Evolutionary conservation across 2,888 invertebrate genomes (phyloP).

Genomic region (Aethes cnicana): DNA sequence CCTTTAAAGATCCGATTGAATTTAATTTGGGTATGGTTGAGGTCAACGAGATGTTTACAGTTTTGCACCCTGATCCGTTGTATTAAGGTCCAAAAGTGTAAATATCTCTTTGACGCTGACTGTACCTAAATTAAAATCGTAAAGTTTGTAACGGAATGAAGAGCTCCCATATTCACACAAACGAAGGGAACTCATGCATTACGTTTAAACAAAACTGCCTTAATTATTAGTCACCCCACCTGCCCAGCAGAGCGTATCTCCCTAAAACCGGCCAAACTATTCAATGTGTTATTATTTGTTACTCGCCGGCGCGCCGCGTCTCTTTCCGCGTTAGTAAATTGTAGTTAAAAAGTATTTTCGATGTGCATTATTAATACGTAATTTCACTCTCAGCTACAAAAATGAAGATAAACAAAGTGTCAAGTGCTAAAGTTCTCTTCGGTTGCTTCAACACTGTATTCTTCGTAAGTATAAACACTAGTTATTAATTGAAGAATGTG

Average conservation of each 20-base stretch:
- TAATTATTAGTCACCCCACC: constrained; percentile 83
- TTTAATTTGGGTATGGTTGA: too few species aligned
- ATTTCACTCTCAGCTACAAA: constrained; percentile 13
- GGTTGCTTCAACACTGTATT: constrained; percentile 86
- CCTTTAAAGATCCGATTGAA: too few species aligned
- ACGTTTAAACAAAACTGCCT: constrained; percentile 75
- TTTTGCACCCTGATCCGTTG: too few species aligned
- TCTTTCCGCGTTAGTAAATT: constrained; percentile 4
- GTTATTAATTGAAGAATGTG: too few species aligned
- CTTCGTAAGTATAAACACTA: constrained; percentile 84
- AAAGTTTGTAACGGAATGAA: constrained; percentile 5
- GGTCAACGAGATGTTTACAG: too few species aligned
- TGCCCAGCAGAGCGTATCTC: constrained; percentile 80
- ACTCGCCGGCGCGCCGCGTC: constrained; percentile 44
- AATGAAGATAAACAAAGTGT: constrained; percentile 68
- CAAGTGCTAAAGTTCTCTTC: constrained; percentile 85
- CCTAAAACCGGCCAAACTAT: constrained; percentile 78
- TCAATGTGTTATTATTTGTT: constrained; percentile 68
- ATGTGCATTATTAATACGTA: neutral
- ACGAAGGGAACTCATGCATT: constrained; percentile 61
- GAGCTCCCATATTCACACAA: constrained; percentile 39
- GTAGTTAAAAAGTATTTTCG: constrained; percentile 1
- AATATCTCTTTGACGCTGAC: too few species aligned
- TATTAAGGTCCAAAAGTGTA: too few species aligned
- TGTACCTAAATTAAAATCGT: neutral